A percentile compares a stretch with the other conserved stretches of the same genome.
phyloP scores from a whole-genome alignment of 1,140 invertebrate species.

The Calliopsis andreniformis region DNA sequence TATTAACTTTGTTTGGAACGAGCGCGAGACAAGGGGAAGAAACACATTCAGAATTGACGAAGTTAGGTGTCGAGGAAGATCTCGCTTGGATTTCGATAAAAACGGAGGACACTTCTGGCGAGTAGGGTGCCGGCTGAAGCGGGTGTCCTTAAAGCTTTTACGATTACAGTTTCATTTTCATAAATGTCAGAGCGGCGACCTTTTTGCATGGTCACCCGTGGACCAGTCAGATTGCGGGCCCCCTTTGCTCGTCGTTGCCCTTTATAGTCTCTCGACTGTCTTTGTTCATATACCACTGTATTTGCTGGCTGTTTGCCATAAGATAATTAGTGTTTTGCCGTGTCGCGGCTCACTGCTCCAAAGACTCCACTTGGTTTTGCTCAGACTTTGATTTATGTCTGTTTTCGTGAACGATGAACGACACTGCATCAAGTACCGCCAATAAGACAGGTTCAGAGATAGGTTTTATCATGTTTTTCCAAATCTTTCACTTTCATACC shows the following conservation, averaged over 20 bases:
- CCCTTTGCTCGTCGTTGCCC: constrained; percentile 16
- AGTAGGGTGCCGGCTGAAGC: constrained; percentile 1
- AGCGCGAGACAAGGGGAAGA: neutral
- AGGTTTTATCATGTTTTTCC: neutral
- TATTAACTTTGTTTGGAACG: neutral
- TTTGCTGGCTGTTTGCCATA: constrained; percentile 69
- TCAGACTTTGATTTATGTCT: constrained; percentile 52
- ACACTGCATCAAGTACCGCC: neutral
- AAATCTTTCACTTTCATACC: no score
- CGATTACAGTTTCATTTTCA: constrained; percentile 82
- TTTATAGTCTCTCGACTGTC: constrained; percentile 35
- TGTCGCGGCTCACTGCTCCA: constrained; percentile 36
- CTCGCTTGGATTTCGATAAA: constrained; percentile 13
- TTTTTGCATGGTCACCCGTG: constrained; percentile 72
- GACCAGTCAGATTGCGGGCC: constrained; percentile 48
- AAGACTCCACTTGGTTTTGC: constrained; percentile 43
- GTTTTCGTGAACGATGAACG: constrained; percentile 29
- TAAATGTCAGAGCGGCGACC: constrained; percentile 77
- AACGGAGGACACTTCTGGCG: constrained; percentile 1
- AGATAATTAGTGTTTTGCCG: constrained; percentile 79
- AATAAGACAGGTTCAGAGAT: neutral
- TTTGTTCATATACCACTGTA: constrained; percentile 44
- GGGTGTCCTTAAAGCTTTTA: constrained; percentile 77
- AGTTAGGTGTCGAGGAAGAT: neutral
- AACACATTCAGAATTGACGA: neutral